Evolutionary conservation across 2,113 vertebrate genomes (phyloP).

Genomic region (Sturnira hondurensis): DNA sequence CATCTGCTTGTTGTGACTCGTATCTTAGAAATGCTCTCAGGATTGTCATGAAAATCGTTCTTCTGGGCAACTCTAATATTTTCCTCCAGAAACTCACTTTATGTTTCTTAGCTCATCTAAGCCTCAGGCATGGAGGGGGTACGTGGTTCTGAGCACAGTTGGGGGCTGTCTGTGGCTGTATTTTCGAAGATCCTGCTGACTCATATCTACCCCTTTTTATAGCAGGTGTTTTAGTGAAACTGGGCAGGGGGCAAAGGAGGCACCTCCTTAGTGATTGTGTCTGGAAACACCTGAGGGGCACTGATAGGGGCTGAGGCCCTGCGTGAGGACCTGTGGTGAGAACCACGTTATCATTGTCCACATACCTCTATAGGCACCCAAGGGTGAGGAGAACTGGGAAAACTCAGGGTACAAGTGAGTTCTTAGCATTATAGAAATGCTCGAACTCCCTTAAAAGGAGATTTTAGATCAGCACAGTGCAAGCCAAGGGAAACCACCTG

Average conservation of each 20-base stretch:
- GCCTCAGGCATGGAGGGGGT: not conserved
- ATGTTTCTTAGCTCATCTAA: not conserved
- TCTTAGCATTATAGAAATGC: not conserved
- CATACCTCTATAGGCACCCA: accelerated
- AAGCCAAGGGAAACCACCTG: not conserved
- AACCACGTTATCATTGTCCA: not conserved
- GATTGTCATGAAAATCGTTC: not conserved
- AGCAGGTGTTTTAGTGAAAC: not conserved
- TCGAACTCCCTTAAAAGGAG: not conserved
- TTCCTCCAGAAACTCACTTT: not conserved
- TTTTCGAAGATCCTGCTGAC: not conserved
- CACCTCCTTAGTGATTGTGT: not conserved
- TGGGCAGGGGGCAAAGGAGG: not conserved
- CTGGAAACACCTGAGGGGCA: not conserved
- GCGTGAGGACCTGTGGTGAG: no score
- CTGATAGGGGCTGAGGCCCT: not conserved
- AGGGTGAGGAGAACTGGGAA: not conserved
- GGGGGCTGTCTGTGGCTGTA: not conserved
- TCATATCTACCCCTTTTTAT: not conserved
- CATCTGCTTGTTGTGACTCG: conserved; percentile 41
- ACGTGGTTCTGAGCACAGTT: not conserved
- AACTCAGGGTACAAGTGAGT: not conserved
- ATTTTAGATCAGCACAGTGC: not conserved
- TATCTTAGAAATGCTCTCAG: conserved; percentile 1
- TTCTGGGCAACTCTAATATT: not conserved